Percentiles rank a stretch among this genome's conserved stretches.
phyloP scores from a whole-genome alignment of 2,797 vertebrate species.

The Cynodonichthys magdalenae region DNA sequence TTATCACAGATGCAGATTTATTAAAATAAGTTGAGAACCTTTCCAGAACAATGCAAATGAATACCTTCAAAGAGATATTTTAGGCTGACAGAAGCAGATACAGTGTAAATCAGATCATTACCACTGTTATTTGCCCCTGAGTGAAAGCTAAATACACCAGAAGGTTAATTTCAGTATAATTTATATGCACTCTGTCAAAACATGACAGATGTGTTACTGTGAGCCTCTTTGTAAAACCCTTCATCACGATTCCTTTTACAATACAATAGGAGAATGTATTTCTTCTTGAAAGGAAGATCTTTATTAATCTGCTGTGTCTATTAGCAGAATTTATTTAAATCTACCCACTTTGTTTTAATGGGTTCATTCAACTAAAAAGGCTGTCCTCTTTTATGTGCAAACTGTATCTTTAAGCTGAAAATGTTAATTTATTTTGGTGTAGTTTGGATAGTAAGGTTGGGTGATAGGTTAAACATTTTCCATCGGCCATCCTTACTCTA shows the following conservation, averaged over 20 bases:
- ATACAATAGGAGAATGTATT: constrained; percentile 6
- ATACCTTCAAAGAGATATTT: constrained; percentile 1
- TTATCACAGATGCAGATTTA: constrained; percentile 17
- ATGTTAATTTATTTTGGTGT: no score
- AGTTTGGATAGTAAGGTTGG: no score
- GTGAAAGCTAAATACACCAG: constrained; percentile 30
- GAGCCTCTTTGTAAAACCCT: constrained; percentile 7
- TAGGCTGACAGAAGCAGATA: not conserved
- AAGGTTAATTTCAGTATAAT: constrained; percentile 38
- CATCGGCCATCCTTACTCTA: no score
- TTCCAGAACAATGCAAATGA: constrained; percentile 1
- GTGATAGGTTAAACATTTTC: no score
- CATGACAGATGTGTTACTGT: constrained; percentile 19
- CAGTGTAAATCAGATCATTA: constrained; percentile 20
- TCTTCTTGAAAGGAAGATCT: constrained; percentile 18
- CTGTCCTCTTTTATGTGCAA: not conserved
- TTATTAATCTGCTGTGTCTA: not conserved
- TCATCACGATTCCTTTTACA: constrained; percentile 22
- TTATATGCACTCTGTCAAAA: constrained; percentile 34
- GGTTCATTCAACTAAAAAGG: constrained; percentile 6
- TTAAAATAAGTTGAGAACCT: not conserved
- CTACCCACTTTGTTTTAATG: not conserved
- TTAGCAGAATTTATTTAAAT: constrained; percentile 13
- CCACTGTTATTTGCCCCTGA: constrained; percentile 18
- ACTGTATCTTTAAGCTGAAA: constrained; percentile 5